phyloP scores from a whole-genome alignment of 1,140 invertebrate species.

The Kradibia gibbosae region DNA sequence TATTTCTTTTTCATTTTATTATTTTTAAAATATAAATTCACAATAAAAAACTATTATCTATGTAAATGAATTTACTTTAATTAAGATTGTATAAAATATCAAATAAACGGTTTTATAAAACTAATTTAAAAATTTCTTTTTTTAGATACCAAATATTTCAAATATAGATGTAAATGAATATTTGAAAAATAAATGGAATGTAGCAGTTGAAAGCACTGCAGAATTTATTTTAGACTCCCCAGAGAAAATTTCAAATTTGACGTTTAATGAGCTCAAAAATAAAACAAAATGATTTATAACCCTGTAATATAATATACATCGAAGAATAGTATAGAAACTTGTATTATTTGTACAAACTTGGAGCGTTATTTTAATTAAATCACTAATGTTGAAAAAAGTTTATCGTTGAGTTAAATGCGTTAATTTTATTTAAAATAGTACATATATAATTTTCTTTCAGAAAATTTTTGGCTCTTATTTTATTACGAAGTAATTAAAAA shows the following conservation, averaged over 20 bases:
- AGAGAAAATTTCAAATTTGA: neutral
- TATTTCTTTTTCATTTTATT: neutral
- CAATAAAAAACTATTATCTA: no score
- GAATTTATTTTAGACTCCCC: neutral
- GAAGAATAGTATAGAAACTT: neutral
- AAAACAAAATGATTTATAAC: neutral
- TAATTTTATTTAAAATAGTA: neutral
- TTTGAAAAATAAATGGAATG: neutral
- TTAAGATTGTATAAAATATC: no score
- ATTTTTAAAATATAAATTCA: no score
- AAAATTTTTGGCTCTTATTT: no score
- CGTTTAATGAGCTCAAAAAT: neutral
- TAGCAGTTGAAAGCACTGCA: neutral
- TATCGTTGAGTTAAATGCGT: constrained; percentile 53
- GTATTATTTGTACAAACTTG: no score
- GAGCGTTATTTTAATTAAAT: no score
- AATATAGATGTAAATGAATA: constrained; percentile 4
- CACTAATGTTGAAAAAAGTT: constrained; percentile 38
- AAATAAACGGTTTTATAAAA: neutral
- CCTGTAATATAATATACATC: neutral
- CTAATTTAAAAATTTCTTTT: constrained; percentile 21
- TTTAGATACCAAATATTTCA: constrained; percentile 42
- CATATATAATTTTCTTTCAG: no score
- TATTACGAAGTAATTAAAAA: neutral
- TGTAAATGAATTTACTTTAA: no score